Evolutionary conservation across 2,797 vertebrate species (phyloP), one percentile per base, ranked within the genome.

Genomic region (Rhynchonycteris naso): DNA sequence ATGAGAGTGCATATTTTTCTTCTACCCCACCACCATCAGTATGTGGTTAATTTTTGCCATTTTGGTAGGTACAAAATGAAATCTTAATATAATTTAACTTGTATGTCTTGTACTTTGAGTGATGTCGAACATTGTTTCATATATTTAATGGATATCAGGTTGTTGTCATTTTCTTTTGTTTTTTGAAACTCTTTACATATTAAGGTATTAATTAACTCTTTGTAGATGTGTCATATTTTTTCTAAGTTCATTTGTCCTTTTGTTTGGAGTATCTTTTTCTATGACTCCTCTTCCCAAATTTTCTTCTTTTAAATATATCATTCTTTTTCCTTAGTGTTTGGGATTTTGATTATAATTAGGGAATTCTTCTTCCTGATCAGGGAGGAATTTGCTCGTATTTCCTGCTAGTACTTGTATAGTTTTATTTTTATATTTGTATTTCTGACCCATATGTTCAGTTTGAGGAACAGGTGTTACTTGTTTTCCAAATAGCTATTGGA

Each of bases 251-350:
- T 38, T 69, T 88, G n/a, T 56, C 47, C 47, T 72, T 84, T 85
- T 84, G 24, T 76, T 79, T 72, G 22, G 24, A 82, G 50, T 89
- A 8, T 91, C 50, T 58, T 86, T 79, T 79, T 84, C 21, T 21
- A 11, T 92, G 50, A 7, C 33, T 14, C 28, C 7, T 88, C 33
- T 22, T 88, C 30, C 58, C 35, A 79, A 74, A 13, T 66, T 89
- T 74, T 80, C 26, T 81, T 94, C 59, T 94, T 81, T 21, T 74
- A 72, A 88, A 50, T 92, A 22, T 28, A 63, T 83, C 26, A 65
- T 16, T 56, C 26, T 79, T 94, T 81, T 68, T 66, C 8, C 61
- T 66, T 81, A 81, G 24, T 94, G 59, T 56, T 87, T 68, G 91
- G 54, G 26, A 61, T 95, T 76, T 87, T 28, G 54, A 63, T 69